A percentile compares a stretch with the other conserved stretches of the same genome.
phyloP scores from a whole-genome alignment of 2,888 invertebrate genomes.

The Elaeidobius kamerunicus region DNA sequence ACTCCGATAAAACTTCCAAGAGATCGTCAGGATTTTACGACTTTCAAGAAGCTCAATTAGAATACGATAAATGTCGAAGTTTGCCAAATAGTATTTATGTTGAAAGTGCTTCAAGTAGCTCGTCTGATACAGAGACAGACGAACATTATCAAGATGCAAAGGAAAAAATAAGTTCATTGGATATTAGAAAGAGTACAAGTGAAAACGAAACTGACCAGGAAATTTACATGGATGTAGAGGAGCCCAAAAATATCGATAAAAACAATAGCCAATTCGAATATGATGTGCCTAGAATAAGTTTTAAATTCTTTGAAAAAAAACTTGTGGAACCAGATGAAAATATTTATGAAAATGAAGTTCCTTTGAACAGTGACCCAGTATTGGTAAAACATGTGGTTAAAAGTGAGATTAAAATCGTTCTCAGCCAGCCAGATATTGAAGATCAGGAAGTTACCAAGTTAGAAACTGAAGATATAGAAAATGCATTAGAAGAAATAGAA shows the following conservation, averaged over 20 bases:
- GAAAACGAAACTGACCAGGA: conserved; percentile 35
- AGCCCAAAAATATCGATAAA: conserved; percentile 34
- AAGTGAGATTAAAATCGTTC: conserved; percentile 43
- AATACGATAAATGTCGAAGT: conserved; percentile 39
- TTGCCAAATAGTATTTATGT: conserved; percentile 40
- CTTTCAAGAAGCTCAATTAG: conserved; percentile 44
- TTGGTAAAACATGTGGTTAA: conserved; percentile 29
- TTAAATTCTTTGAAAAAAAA: conserved; percentile 46
- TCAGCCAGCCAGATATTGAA: conserved; percentile 33
- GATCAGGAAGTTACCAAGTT: conserved; percentile 1
- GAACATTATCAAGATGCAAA: conserved; percentile 40
- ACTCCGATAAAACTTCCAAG: conserved; percentile 35
- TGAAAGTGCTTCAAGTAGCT: conserved; percentile 28
- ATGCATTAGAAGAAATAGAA: conserved; percentile 4
- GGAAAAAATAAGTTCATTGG: conserved; percentile 31
- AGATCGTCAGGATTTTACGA: conserved; percentile 47
- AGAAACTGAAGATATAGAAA: conserved; percentile 2
- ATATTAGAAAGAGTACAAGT: conserved; percentile 12
- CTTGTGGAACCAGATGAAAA: conserved; percentile 28
- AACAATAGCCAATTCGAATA: conserved; percentile 42
- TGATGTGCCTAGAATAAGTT: conserved; percentile 49
- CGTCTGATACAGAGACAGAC: conserved; percentile 18
- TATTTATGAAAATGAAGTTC: conserved; percentile 36
- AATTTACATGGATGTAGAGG: conserved; percentile 36
- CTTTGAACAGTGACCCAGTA: conserved; percentile 26